Evolutionary conservation across 2,113 vertebrate species (phyloP).

Genomic region (Ophthalmolycus amberensis): DNA sequence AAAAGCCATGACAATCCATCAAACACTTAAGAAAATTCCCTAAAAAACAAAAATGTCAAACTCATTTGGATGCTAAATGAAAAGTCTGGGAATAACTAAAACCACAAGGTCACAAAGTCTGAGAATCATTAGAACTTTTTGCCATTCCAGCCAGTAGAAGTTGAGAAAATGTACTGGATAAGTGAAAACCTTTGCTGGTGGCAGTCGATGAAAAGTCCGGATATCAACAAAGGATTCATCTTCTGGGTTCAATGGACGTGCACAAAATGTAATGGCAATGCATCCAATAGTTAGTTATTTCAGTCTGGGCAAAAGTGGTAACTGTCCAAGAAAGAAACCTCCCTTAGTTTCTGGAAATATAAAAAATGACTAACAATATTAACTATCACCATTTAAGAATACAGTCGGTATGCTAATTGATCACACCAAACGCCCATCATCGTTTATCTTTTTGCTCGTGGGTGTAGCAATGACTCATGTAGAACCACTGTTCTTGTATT

Average conservation of each 20-base stretch:
- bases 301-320: neutral
- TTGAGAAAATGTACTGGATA: neutral
- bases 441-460: conserved; percentile 12
- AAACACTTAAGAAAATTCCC: neutral
- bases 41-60: neutral
- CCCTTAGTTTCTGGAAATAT: neutral
- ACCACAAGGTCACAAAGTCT: neutral
- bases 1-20: neutral
- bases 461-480: conserved; percentile 13
- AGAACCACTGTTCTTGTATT: conserved; percentile 24
- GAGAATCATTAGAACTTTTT: neutral
- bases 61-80: neutral
- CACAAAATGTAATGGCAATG: neutral
- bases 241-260: neutral
- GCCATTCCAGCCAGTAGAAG: neutral
- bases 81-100: neutral
- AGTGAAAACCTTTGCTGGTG: neutral
- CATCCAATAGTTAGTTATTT: neutral
- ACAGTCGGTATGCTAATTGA: neutral
- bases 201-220: neutral
- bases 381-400: neutral
- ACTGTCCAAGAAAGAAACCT: neutral
- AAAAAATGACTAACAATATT: neutral
- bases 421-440: conserved; percentile 22
- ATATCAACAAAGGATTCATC: neutral